phyloP scores from a whole-genome alignment of 2,797 vertebrate species.

The Heliangelus exortis region DNA sequence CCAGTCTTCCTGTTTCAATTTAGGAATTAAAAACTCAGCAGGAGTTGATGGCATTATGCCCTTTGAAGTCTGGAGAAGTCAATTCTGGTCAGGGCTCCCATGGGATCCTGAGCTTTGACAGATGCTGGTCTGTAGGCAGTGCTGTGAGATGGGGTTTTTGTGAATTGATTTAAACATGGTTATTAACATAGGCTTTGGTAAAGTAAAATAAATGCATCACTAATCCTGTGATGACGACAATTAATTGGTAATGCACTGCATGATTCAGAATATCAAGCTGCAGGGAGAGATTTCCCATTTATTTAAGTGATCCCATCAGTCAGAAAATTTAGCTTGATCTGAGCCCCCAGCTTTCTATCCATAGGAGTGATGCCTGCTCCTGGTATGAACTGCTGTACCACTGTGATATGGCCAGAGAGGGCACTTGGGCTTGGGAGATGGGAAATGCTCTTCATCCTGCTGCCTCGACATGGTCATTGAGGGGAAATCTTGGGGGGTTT shows the following conservation, averaged over 20 bases:
- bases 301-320: conserved; percentile 15
- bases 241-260: conserved; percentile 11
- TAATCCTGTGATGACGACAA: conserved; percentile 22
- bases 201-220: background rate
- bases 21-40: background rate
- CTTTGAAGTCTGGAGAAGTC: background rate
- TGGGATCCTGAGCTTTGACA: background rate
- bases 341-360: background rate
- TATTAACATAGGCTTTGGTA: conserved; percentile 38
- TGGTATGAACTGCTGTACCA: rapidly evolving
- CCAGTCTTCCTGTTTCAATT: background rate
- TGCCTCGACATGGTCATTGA: background rate
- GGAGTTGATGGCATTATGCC: background rate
- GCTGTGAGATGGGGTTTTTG: background rate
- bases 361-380: background rate
- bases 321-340: background rate
- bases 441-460: background rate
- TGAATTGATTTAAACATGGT: conserved; percentile 35
- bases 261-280: conserved; percentile 4
- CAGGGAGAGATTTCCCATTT: conserved; percentile 11
- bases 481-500: background rate
- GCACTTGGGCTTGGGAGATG: background rate
- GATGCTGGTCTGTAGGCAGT: background rate
- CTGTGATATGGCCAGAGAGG: rapidly evolving
- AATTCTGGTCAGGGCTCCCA: background rate